Evolutionary conservation across 2,888 invertebrate genomes (phyloP).

Genomic region (Hirtodrosophila confusa): DNA sequence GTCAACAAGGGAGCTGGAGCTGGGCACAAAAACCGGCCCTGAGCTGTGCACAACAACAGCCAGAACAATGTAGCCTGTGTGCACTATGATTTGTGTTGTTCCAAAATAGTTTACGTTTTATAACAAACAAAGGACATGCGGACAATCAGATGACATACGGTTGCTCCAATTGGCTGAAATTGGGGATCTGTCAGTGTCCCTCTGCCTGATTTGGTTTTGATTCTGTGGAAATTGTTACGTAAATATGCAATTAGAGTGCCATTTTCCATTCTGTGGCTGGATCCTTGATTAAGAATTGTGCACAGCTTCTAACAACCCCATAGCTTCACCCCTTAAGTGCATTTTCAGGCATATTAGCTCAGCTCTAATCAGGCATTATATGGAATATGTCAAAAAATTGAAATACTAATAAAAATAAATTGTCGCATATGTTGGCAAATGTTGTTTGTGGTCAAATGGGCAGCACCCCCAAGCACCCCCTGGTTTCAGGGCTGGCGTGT

Average conservation of each 20-base stretch:
- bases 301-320: background rate
- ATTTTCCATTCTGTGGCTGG: slow-evolving; percentile 5
- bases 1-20: slow-evolving; percentile 1
- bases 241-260: slow-evolving; percentile 72
- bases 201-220: slow-evolving; percentile 65
- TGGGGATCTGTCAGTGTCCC: slow-evolving; percentile 17
- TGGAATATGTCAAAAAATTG: slow-evolving; percentile 39
- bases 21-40: background rate
- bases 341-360: slow-evolving; percentile 33
- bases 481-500: slow-evolving; percentile 56
- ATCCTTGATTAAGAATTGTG: background rate
- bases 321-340: background rate
- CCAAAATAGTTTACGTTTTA: slow-evolving; percentile 64
- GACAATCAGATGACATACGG: background rate
- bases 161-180: background rate
- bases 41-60: slow-evolving; percentile 21
- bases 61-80: slow-evolving; percentile 12
- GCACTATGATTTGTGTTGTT: slow-evolving; percentile 56
- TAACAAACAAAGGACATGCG: slow-evolving; percentile 42
- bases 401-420: slow-evolving; percentile 54
- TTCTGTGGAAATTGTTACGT: slow-evolving; percentile 66
- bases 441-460: slow-evolving; percentile 56
- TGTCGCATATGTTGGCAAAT: slow-evolving; percentile 79
- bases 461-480: slow-evolving; percentile 33
- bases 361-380: slow-evolving; percentile 62